Percentiles rank a stretch among this genome's conserved stretches.
These are phyloP conservation scores for Iphiclides podalirius DNA, from an alignment of 2,888 invertebrate species.

Conservation along the genomic window DNA sequence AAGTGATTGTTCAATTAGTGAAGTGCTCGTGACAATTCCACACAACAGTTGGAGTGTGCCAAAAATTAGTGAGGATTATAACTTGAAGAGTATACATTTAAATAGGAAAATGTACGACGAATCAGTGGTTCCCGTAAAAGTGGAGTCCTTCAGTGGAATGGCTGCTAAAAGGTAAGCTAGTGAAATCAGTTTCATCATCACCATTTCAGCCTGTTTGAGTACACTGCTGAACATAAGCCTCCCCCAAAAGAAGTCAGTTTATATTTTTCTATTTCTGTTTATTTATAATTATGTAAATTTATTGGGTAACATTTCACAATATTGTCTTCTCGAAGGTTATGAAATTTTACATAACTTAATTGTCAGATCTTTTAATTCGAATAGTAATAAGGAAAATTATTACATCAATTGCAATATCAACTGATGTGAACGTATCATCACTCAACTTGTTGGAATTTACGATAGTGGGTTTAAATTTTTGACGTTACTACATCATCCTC, in stretches of 20 bases:
- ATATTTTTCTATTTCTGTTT: too few species aligned
- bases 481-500: conserved; percentile 45
- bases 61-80: conserved; percentile 52
- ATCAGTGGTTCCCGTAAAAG: conserved; percentile 66
- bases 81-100: conserved; percentile 57
- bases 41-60: conserved; percentile 42
- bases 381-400: too few species aligned
- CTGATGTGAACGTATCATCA: too few species aligned
- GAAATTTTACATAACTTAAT: not conserved
- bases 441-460: not conserved
- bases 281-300: not conserved
- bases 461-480: not conserved
- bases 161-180: conserved; percentile 69
- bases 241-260: too few species aligned
- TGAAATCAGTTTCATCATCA: conserved; percentile 27
- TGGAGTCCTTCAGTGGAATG: conserved; percentile 70
- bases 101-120: conserved; percentile 68
- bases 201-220: too few species aligned
- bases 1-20: conserved; percentile 36
- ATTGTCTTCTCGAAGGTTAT: not conserved
- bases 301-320: not conserved
- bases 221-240: too few species aligned
- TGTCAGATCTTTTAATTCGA: too few species aligned
- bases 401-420: too few species aligned
- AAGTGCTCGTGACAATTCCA: conserved; percentile 50